Conservation (phyloP, 1,140 invertebrate genomes). For the Zeugodacus cucurbitae region DNA sequence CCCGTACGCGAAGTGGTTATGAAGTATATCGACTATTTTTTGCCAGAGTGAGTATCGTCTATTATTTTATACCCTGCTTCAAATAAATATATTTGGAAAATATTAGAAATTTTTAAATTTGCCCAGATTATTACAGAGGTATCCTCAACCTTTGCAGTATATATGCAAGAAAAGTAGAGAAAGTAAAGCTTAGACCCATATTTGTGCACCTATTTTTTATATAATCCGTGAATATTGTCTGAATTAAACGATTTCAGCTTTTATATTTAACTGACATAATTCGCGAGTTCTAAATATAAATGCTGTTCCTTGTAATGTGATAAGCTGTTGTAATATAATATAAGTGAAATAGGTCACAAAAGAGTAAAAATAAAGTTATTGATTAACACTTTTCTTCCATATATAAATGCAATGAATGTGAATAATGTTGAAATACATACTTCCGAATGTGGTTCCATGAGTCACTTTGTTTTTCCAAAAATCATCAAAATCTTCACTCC, state of each 20-base stretch:
- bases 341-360: background rate
- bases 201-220: too few species aligned
- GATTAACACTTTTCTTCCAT: background rate
- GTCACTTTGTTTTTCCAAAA: too few species aligned
- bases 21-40: constrained; percentile 76
- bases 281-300: constrained; percentile 3
- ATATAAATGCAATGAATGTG: background rate
- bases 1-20: constrained; percentile 73
- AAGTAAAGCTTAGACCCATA: too few species aligned
- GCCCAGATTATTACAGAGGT: too few species aligned
- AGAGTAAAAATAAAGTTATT: background rate
- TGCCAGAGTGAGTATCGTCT: constrained; percentile 71
- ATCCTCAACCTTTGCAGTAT: too few species aligned
- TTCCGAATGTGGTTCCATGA: too few species aligned
- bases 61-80: background rate
- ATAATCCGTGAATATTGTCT: too few species aligned
- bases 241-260: background rate
- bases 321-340: background rate
- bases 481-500: too few species aligned
- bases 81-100: too few species aligned
- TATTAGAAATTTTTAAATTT: too few species aligned
- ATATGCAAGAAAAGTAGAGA: too few species aligned
- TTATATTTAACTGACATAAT: background rate
- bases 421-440: background rate
- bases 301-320: constrained; percentile 2